A percentile compares a stretch with the other conserved stretches of the same genome.
These are phyloP conservation scores for Todus mexicanus DNA, from an alignment of 2,797 vertebrate genomes.

Conservation along the genomic window DNA sequence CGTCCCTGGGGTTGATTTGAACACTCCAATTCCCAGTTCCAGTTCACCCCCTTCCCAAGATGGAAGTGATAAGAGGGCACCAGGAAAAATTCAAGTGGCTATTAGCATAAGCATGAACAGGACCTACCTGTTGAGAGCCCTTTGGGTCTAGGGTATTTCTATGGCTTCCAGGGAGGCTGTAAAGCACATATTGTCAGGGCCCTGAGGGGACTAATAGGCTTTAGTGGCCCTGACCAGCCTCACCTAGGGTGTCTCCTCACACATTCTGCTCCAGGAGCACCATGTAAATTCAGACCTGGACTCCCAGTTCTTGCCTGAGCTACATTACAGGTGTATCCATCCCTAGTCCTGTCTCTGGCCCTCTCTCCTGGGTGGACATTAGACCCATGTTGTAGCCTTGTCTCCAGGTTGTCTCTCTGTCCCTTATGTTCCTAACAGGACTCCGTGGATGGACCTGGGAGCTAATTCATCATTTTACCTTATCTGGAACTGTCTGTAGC, in stretches of 20 bases:
- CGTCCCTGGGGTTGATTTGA: not conserved
- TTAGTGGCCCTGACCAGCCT: not conserved
- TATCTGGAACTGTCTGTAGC: not conserved
- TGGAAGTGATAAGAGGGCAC: not conserved
- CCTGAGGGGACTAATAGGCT: not conserved
- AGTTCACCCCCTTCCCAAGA: not conserved
- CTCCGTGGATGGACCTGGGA: not conserved
- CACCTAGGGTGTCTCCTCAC: not conserved
- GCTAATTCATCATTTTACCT: not conserved
- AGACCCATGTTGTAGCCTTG: not conserved
- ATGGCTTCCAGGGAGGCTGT: not conserved
- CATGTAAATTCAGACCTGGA: not conserved
- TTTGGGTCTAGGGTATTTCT: not conserved
- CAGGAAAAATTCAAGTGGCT: not conserved
- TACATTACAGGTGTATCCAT: accelerated
- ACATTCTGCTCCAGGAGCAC: not conserved
- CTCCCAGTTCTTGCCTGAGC: not conserved
- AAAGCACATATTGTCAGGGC: not conserved
- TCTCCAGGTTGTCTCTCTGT: not conserved
- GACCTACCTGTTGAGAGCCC: not conserved
- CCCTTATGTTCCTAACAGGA: not conserved
- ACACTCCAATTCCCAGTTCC: not conserved
- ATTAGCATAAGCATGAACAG: not conserved
- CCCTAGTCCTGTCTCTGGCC: not conserved
- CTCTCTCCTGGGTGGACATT: not conserved